These are phyloP conservation scores for Epizoanthus stellaris DNA, from an alignment of 92 coral and sea anemone genomes.

Conservation along the genomic window DNA sequence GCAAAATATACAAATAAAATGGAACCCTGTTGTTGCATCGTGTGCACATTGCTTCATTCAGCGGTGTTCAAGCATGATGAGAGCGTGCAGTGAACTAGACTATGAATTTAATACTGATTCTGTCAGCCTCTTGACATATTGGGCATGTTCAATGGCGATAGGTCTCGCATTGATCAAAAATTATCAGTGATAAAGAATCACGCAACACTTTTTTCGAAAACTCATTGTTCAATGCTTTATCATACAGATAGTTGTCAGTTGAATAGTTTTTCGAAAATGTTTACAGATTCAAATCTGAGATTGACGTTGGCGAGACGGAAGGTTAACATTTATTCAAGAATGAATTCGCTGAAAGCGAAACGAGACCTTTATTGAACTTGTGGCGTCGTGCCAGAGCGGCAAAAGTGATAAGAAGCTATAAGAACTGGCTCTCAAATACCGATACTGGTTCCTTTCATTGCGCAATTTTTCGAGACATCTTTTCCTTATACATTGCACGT, in stretches of 20 bases:
- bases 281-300: constrained; percentile 7
- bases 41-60: too few relatives aligned
- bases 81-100: too few relatives aligned
- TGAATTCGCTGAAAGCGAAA: not conserved
- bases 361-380: not conserved
- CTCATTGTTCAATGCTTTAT: not conserved
- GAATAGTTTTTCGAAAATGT: constrained; percentile 1
- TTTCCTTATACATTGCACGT: not conserved
- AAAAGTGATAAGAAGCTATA: not conserved
- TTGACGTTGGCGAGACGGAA: not conserved
- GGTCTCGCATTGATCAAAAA: not conserved
- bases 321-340: not conserved
- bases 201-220: not conserved
- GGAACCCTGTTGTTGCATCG: too few relatives aligned
- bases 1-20: too few relatives aligned
- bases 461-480: not conserved
- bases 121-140: too few relatives aligned
- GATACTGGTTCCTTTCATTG: not conserved
- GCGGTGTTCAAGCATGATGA: too few relatives aligned
- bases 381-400: constrained; percentile 16
- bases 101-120: too few relatives aligned
- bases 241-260: not conserved
- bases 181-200: constrained; percentile 5
- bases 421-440: not conserved
- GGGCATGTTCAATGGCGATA: too few relatives aligned